Evolutionary conservation across 2,888 invertebrate genomes (phyloP).

Genomic region (Drosophila maculinotata): DNA sequence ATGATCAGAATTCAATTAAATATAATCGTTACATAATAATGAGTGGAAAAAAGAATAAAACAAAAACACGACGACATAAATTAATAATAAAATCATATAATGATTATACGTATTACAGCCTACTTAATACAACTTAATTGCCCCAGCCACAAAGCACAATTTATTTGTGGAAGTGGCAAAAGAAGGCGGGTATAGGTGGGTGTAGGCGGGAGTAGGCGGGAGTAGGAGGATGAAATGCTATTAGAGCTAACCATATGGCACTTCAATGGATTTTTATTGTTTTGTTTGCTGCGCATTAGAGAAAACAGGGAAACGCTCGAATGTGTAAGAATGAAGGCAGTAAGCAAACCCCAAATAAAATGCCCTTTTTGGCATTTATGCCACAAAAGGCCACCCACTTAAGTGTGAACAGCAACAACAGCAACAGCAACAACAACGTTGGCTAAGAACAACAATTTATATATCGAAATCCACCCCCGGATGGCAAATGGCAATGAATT

Average conservation of each 20-base stretch:
- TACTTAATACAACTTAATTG: constrained; percentile 60
- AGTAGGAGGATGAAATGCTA: constrained; percentile 42
- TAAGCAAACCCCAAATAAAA: constrained; percentile 59
- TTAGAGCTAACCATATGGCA: constrained; percentile 70
- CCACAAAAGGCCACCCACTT: constrained; percentile 72
- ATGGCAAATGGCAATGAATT: constrained; percentile 70
- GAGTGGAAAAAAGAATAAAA: neutral
- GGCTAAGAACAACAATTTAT: constrained; percentile 65
- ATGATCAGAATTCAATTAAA: constrained; percentile 25
- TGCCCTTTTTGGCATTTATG: constrained; percentile 54
- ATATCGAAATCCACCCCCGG: constrained; percentile 71
- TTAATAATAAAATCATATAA: constrained; percentile 68
- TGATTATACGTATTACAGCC: constrained; percentile 48
- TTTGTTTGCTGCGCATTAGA: constrained; percentile 54
- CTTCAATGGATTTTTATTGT: constrained; percentile 74
- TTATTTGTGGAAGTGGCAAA: constrained; percentile 11
- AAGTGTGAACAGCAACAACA: constrained; percentile 65
- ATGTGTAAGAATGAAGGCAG: constrained; percentile 15
- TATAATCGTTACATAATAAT: constrained; percentile 1
- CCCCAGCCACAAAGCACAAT: constrained; percentile 40
- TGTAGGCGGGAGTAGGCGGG: neutral
- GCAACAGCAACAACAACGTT: constrained; percentile 10
- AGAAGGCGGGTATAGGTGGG: constrained; percentile 15
- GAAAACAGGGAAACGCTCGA: constrained; percentile 18
- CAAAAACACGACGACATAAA: constrained; percentile 49